Evolutionary conservation across 2,797 vertebrate genomes (phyloP), one percentile per base, ranked within the genome.

Genomic region (Cynodonichthys magdalenae): DNA sequence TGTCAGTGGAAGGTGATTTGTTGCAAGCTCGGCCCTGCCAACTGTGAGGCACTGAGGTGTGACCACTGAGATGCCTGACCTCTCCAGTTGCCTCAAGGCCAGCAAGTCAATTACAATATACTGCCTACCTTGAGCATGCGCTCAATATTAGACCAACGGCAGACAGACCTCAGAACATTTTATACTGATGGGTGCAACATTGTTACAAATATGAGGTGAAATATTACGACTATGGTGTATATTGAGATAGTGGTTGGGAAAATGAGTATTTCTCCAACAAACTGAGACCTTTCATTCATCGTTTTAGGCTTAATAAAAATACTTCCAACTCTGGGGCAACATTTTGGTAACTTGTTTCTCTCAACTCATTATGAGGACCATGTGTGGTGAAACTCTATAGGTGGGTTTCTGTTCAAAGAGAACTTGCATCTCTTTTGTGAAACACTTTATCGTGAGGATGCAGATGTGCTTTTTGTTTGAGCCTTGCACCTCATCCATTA

Each of bases 401-500:
- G 80, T 82, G 73, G 79, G 68, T 86, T 81, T 82, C 60, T 62
- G 80, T 90, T 90, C 79, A 90, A 89, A 89, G 90, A 86, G 75
- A 74, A 67, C 53, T 82, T 84, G 84, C 31, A 19, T 91, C 88
- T 87, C 86, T 88, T 94, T 94, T 93, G 71, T 94, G 81, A 85
- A 85, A 76, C 77, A 66, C 60, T 86, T 87, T 91, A 90, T 91
- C 76, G 71, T 90, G 68, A 88, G 88, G 92, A 91, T 93, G 91
- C 93, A 92, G 93, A 92, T 92, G 91, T 92, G 86, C 87, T 85
- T 91, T 95, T 94, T 95, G 90, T 92, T 93, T 89, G 88, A 92
- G 79, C 73, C 81, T 66, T 90, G 87, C 83, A 90, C 90, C 93
- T 94, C 91, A 93, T 94, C 94, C 92, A 92, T 95, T 95, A 94